Evolutionary conservation across 2,113 vertebrate species (phyloP), one percentile per base, ranked within the genome.

Genomic region (Formicarius rufipectus): DNA sequence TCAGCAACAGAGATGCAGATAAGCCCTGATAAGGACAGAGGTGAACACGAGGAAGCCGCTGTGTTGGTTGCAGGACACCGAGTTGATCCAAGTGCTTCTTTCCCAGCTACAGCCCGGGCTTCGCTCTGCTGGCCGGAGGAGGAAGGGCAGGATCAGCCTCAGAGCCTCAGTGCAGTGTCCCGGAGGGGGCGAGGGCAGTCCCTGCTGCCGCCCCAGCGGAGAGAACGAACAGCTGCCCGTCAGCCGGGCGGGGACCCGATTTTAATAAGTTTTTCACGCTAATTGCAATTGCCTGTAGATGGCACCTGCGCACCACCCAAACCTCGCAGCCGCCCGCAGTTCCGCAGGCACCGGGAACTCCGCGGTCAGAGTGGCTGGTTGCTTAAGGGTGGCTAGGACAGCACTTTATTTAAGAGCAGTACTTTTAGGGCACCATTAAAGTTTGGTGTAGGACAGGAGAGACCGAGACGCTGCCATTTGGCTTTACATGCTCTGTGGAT

Each of bases 201-300:
- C 40, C 33, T 4, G 35, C 11, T 6, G 31, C 39, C 6, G 47
- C 21, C 37, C 13, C 44, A 9, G 50, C 14, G 7, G 23, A 10
- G 9, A 59, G 35, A 14, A 5, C 8, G 0, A 0, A 1, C 15
- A 8, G 0, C 1, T 8, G 45, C 23, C 44, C 4, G 1, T 7
- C 23, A 33, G 27, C 67, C 21, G 44, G 16, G 59, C 5, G 5
- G 21, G 20, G 39, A 22, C 33, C 17, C 24, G 35, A 0, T 12
- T 0, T 4, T 10, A 2, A 0, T 1, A 7, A 3, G 22, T 11
- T 22, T 4, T n/a, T n/a, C 24, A 0, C 8, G 3, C 3, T 14
- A 2, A 5, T 0, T 2, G 75, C 56, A 24, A 66, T 7, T 4
- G 83, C 53, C 96, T n/a, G 33, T 62, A 81, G 96, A 11, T 76